Base-by-base conservation (phyloP, 2,888 invertebrate species). In the Cantharis nigra region DNA sequence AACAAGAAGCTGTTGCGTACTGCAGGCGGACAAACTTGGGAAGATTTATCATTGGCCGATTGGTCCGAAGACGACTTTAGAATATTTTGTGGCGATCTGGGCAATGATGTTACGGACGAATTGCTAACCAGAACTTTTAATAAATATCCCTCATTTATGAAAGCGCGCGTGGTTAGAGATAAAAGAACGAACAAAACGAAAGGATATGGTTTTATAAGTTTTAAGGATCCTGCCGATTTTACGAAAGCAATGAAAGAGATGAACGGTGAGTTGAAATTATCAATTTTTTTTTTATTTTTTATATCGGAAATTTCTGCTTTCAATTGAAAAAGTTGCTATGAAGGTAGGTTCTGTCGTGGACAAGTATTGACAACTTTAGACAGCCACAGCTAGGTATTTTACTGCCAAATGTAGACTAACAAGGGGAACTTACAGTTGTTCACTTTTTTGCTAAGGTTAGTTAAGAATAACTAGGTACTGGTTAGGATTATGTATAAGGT, bases 51-150 rank as follows among this genome's bases (percentile, higher is more conserved):
- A 0, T 89, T 99, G 72, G 89, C 94, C 16, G 99, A 99, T 86
- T 99, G 99, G 99, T 95, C 97, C n/a, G 95, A 97, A 82, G 98
- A 98, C 90, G 99, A 99, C 90, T 99, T 98, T 89, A 91, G 99
- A 81, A 95, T 99, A 89, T 99, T 99, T 89, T 98, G 98, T 87
- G 99, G 99, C n/a, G 99, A 99, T 90, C 91, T 99, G 69, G 99
- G 99, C 14, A 99, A 99, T 88, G 99, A 99, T 88, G 99, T 99
- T 23, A 99, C 98, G 0, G 99, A 99, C 86, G 99, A 99, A 87
- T 92, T 98, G 78, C 90, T 99, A n/a, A 96, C 96, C 0, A 92
- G 99, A 82, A 98, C 98, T 0, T 99, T 99, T 87, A 95, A 96
- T 86, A 97, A 97, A 87, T 98, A 94, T 89, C 94, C 95, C 0